Evolutionary conservation across 37 sponge, comb jelly and placozoan genomes (phyloP).

Genomic region (Geodia barretti): DNA sequence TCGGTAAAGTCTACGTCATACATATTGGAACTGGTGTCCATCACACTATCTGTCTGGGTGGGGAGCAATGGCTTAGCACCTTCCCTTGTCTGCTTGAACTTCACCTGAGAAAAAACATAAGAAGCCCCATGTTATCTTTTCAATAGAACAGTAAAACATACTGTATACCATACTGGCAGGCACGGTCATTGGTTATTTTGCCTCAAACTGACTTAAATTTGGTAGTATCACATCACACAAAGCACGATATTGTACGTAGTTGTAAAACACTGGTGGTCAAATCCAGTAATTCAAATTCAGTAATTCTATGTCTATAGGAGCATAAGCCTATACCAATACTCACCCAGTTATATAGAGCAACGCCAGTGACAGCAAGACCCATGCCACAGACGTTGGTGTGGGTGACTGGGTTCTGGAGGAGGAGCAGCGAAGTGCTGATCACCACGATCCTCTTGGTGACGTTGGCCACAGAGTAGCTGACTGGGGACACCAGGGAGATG

Average conservation of each 20-base stretch:
- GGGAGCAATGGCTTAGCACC: neutral
- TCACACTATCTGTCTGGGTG: neutral
- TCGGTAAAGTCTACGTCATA: neutral
- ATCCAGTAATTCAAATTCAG: too few species aligned
- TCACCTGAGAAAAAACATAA: neutral
- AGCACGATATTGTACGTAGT: too few species aligned
- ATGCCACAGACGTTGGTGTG: slow-evolving; percentile 74
- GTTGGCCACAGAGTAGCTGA: slow-evolving; percentile 88
- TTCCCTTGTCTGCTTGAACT: neutral
- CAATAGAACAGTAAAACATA: too few species aligned
- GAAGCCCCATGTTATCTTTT: too few species aligned
- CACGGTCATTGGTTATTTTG: too few species aligned
- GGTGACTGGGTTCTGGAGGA: slow-evolving; percentile 82
- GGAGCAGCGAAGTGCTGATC: slow-evolving; percentile 61
- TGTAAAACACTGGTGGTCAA: too few species aligned
- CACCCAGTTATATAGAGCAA: slow-evolving; percentile 83
- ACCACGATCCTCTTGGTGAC: slow-evolving; percentile 83
- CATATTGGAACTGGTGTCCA: neutral
- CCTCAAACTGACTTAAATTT: too few species aligned
- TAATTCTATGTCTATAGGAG: too few species aligned
- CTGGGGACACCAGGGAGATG: slow-evolving; percentile 70
- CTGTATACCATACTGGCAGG: too few species aligned
- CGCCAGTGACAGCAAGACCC: slow-evolving; percentile 75
- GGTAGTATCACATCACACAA: too few species aligned
- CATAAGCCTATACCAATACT: too few species aligned